A percentile compares a stretch with the other conserved stretches of the same genome.
Conservation (phyloP, 2,113 vertebrate species). For the Damaliscus lunatus region DNA sequence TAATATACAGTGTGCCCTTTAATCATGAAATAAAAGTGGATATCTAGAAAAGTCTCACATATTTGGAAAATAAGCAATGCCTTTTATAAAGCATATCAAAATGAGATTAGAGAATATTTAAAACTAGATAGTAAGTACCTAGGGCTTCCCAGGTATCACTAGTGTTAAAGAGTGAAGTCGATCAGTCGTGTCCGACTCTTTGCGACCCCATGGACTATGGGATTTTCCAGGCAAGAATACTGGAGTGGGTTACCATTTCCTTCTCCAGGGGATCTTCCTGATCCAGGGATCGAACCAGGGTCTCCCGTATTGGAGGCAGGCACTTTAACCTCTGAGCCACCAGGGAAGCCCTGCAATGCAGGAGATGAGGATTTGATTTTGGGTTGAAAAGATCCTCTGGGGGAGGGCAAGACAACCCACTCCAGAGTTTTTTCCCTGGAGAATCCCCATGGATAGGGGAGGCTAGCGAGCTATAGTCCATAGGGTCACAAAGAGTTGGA, state of each 20-base stretch:
- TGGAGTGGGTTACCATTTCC: no score
- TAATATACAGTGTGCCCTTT: background rate
- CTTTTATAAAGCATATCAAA: background rate
- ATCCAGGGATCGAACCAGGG: no score
- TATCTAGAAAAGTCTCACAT: background rate
- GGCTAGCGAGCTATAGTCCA: rapidly evolving
- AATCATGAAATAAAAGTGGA: background rate
- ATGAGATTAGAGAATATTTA: background rate
- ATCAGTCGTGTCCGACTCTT: no score
- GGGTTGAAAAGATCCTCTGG: background rate
- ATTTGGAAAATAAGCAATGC: background rate
- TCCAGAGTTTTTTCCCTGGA: background rate
- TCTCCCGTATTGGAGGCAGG: no score
- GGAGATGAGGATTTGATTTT: background rate
- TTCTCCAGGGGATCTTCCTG: no score
- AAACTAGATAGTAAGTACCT: background rate
- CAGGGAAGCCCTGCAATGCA: background rate
- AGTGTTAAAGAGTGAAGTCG: background rate
- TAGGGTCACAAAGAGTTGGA: background rate
- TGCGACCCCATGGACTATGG: no score
- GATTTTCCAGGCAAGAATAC: no score
- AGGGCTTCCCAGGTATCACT: background rate
- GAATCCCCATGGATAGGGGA: background rate
- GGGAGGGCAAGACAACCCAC: background rate
- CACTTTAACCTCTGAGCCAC: no score